Evolutionary conservation across 2,888 invertebrate species (phyloP).

Genomic region (Danaus chrysippus): DNA sequence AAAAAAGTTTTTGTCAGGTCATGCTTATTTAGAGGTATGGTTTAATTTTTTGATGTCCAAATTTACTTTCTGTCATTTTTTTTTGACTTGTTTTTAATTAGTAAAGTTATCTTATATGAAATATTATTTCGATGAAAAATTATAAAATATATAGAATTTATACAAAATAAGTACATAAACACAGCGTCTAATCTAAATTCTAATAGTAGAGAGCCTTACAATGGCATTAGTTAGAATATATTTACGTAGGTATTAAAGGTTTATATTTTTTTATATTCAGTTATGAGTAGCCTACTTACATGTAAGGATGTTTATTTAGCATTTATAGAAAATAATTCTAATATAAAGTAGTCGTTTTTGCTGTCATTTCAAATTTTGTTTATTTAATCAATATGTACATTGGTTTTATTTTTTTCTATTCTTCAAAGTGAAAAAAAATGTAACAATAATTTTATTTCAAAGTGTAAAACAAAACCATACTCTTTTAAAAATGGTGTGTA

Average conservation of each 20-base stretch:
- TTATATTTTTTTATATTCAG: slow-evolving; percentile 5
- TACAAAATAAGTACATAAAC: slow-evolving; percentile 6
- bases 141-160: not conserved
- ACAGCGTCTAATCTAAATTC: not conserved
- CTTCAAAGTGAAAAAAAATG: too few species aligned
- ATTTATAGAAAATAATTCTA: not conserved
- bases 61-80: not conserved
- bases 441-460: too few species aligned
- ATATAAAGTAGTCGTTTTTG: too few species aligned
- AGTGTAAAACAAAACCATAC: not conserved
- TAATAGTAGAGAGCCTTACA: slow-evolving; percentile 5
- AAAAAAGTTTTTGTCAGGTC: not conserved
- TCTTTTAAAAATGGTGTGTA: not conserved
- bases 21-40: not conserved
- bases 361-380: too few species aligned
- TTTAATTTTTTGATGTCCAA: not conserved
- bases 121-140: not conserved
- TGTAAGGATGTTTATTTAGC: slow-evolving; percentile 24
- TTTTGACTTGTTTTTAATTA: not conserved
- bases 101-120: not conserved
- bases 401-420: too few species aligned
- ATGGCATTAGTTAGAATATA: slow-evolving; percentile 5
- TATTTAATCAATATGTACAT: too few species aligned
- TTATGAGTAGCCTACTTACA: slow-evolving; percentile 6
- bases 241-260: not conserved